phyloP scores from a whole-genome alignment of 2,113 vertebrate genomes.

The Crotalus horridus region DNA sequence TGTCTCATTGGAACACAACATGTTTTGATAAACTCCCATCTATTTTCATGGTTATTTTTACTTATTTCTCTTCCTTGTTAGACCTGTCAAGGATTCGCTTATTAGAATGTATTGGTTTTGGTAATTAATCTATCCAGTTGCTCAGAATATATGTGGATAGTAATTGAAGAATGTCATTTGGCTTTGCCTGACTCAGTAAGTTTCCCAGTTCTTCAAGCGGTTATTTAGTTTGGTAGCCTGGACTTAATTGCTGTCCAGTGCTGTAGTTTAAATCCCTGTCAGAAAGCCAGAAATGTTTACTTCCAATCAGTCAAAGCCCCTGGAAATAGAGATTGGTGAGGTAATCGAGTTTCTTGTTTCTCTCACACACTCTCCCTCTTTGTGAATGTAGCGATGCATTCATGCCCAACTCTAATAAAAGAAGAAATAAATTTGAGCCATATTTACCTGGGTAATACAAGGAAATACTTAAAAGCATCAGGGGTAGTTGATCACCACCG shows the following conservation, averaged over 20 bases:
- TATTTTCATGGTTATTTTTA: slow-evolving; percentile 2
- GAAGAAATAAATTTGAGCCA: background rate
- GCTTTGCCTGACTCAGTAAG: slow-evolving; percentile 12
- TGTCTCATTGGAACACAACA: slow-evolving; percentile 5
- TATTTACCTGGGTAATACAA: background rate
- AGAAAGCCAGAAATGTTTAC: background rate
- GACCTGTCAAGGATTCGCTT: background rate
- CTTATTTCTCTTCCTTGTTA: background rate
- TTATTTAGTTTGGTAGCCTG: background rate
- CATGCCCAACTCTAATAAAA: background rate
- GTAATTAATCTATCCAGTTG: background rate
- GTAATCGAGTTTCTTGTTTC: background rate
- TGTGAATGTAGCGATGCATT: background rate
- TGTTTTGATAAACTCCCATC: slow-evolving; percentile 15
- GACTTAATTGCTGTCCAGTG: background rate
- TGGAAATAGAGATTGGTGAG: background rate
- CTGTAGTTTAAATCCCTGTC: background rate
- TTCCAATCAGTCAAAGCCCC: background rate
- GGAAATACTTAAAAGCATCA: background rate
- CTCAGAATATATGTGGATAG: background rate
- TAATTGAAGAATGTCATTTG: background rate
- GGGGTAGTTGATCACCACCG: background rate
- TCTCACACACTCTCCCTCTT: background rate
- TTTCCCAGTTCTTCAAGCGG: slow-evolving; percentile 14
- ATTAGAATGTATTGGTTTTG: background rate